Percentiles rank a stretch among this genome's conserved stretches.
These are phyloP conservation scores for Ceratitis capitata DNA, from an alignment of 1,140 invertebrate genomes.

Conservation along the genomic window DNA sequence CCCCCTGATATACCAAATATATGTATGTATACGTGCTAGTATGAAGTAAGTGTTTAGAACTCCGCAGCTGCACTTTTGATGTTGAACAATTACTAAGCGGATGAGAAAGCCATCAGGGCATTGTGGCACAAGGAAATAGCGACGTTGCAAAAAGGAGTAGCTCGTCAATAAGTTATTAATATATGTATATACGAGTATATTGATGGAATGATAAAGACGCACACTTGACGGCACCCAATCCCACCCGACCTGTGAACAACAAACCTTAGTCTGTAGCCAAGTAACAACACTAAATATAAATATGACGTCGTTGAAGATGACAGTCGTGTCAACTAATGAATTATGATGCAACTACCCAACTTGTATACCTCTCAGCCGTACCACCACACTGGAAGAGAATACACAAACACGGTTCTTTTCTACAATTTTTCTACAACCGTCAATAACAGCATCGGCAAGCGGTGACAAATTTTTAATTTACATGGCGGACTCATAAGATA, in stretches of 20 bases:
- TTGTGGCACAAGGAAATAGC: background rate
- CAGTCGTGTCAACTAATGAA: conserved; percentile 30
- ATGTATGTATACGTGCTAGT: background rate
- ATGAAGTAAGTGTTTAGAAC: background rate
- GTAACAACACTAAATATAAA: no score
- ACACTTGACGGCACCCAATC: background rate
- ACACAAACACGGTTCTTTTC: no score
- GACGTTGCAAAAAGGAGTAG: conserved; percentile 1
- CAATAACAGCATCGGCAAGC: no score
- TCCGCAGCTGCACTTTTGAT: background rate
- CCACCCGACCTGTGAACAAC: background rate
- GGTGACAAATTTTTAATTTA: no score
- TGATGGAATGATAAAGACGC: conserved; percentile 18
- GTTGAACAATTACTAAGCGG: conserved; percentile 7
- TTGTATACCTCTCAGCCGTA: no score
- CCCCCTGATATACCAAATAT: no score
- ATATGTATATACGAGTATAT: no score
- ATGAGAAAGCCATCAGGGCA: background rate
- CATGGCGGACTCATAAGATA: no score
- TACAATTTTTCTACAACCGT: no score
- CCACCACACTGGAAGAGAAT: no score
- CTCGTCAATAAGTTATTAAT: conserved; percentile 37
- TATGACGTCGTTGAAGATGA: no score
- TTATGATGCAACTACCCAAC: no score
- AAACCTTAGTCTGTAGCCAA: background rate